Percentiles rank a stretch among this genome's conserved stretches.
Conservation (phyloP, 2,113 vertebrate genomes). For the Oncorhynchus gorbuscha region DNA sequence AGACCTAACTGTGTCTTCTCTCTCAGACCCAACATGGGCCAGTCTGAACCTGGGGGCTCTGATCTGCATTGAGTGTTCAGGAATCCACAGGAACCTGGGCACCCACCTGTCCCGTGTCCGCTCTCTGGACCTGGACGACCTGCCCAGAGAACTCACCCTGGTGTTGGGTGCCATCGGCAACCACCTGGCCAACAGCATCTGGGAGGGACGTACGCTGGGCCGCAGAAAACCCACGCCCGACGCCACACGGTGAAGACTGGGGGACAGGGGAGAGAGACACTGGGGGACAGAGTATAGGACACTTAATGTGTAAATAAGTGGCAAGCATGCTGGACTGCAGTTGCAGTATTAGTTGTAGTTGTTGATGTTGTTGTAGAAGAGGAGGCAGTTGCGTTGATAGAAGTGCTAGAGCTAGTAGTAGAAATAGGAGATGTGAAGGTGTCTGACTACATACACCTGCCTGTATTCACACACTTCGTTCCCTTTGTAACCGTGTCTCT, state of each 20-base stretch:
- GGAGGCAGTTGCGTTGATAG: not conserved
- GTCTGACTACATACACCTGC: not conserved
- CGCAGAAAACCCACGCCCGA: constrained; percentile 78
- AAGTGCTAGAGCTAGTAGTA: not conserved
- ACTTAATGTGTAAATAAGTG: no score
- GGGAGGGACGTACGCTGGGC: constrained; percentile 78
- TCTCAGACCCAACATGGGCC: constrained; percentile 79
- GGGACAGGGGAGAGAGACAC: not conserved
- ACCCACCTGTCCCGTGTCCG: constrained; percentile 82
- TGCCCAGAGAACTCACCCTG: constrained; percentile 80
- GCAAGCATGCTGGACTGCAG: no score
- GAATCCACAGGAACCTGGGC: constrained; percentile 83
- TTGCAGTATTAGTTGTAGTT: no score
- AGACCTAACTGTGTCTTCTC: not conserved
- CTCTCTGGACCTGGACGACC: constrained; percentile 82
- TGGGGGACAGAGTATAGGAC: no score
- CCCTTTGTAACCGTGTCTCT: not conserved
- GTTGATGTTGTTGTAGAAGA: no score
- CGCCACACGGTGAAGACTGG: constrained; percentile 68
- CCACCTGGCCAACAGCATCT: constrained; percentile 78
- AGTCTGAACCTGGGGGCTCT: constrained; percentile 82
- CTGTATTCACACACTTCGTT: not conserved
- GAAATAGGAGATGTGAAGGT: not conserved
- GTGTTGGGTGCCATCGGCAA: constrained; percentile 82
- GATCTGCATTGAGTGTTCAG: constrained; percentile 85